These are phyloP conservation scores for Eumeta japonica DNA, from an alignment of 1,140 invertebrate species.

Conservation along the genomic window DNA sequence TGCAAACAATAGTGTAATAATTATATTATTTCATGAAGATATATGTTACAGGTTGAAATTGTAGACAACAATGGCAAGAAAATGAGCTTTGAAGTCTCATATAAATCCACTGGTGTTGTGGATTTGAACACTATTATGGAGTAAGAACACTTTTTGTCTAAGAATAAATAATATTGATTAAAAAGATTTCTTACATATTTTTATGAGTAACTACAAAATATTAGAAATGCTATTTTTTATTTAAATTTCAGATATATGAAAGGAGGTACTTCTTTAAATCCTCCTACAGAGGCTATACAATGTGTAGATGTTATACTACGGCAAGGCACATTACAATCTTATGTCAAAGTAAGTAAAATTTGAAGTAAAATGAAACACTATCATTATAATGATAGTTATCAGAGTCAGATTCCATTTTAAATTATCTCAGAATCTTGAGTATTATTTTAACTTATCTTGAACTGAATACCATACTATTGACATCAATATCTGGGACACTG, in stretches of 20 bases:
- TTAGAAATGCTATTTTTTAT: neutral
- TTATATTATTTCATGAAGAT: neutral
- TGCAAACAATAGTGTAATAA: neutral
- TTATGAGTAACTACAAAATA: neutral
- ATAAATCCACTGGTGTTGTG: constrained; percentile 37
- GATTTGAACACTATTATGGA: constrained; percentile 22
- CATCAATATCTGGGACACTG: constrained; percentile 6
- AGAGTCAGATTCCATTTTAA: neutral
- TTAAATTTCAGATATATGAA: constrained; percentile 34
- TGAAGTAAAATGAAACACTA: constrained; percentile 1
- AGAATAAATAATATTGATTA: neutral
- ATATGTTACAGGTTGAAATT: constrained; percentile 31
- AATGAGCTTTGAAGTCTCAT: constrained; percentile 27
- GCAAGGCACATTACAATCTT: constrained; percentile 52
- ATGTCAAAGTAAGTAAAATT: constrained; percentile 37
- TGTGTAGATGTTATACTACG: constrained; percentile 82
- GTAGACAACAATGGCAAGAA: constrained; percentile 24
- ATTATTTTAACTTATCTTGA: constrained; percentile 10
- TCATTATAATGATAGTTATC: neutral
- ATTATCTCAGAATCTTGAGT: neutral
- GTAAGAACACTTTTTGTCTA: constrained; percentile 19
- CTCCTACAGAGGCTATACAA: constrained; percentile 69
- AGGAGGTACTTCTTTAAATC: constrained; percentile 26
- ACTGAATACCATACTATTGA: constrained; percentile 11
- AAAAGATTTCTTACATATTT: neutral